A percentile compares a stretch with the other conserved stretches of the same genome.
phyloP scores from a whole-genome alignment of 1,140 invertebrate genomes.

The Nephotettix cincticeps region DNA sequence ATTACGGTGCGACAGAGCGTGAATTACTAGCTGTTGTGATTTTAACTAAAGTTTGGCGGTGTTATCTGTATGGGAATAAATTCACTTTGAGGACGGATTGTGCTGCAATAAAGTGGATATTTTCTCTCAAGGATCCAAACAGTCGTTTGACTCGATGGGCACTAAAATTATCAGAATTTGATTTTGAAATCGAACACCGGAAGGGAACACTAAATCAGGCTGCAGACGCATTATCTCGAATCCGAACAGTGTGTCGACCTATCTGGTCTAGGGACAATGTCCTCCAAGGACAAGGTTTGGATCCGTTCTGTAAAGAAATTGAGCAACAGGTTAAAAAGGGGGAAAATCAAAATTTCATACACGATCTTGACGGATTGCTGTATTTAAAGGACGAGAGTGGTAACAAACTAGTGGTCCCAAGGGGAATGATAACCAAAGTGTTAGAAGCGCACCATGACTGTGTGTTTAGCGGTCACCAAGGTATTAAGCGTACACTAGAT shows the following conservation, averaged over 20 bases:
- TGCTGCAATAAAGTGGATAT: neutral
- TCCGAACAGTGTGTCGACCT: neutral
- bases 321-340: neutral
- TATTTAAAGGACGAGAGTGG: neutral
- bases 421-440: neutral
- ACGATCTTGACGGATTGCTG: neutral
- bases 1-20: neutral
- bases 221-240: neutral
- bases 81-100: neutral
- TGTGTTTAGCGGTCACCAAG: neutral
- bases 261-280: neutral
- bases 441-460: neutral
- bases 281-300: neutral
- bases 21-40: neutral
- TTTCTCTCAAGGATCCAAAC: neutral
- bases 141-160: neutral
- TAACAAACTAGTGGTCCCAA: neutral
- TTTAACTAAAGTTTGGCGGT: neutral
- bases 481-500: neutral
- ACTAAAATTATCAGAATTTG: neutral
- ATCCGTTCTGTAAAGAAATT: neutral
- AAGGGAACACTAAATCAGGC: neutral
- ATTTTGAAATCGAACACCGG: neutral
- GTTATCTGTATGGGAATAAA: neutral
- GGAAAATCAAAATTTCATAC: neutral